Evolutionary conservation across 2,888 invertebrate species (phyloP), one percentile per base, ranked within the genome.

Genomic region (Melanotus villosus): DNA sequence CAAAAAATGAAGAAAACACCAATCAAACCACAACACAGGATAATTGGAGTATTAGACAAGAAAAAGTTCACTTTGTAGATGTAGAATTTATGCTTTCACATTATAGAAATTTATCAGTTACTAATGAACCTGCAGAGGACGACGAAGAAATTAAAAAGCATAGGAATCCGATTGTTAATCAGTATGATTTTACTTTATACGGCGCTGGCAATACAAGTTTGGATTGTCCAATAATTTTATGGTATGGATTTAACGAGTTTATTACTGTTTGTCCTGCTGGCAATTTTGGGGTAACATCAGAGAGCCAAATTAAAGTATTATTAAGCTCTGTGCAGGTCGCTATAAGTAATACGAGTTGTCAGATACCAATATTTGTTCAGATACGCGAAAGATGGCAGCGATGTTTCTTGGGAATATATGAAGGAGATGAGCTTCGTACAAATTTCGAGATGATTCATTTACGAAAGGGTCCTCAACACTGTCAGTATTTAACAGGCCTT

Each of bases 391-490:
- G 89, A 73, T 93, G 93, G 90, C 93, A 96, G 80, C 90, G 92
- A 59, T 91, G 91, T 79, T 96, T 91, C 82, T 83, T 92, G 57
- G 98, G 98, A 5, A 89, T 95, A 6, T 92, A 92, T 78, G 90
- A 95, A 80, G 91, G 91, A 18, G 90, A 90, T 77, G 92, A 93
- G 50, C 87, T 91, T 43, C 89, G 93, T 75, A 91, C 93, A n/a
- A 92, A 92, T 80, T 97, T 95, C 84, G 95, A 98, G 81, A 94
- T 96, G 87, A 92, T 96, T 54, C 94, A 97, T 82, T 86, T 98
- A 70, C 92, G 92, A 80, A 89, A 90, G 75, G 90, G 92, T 63
- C 95, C 96, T 0, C 87, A 90, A 19, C 92, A 95, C 77, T 96
- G 93, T 80, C 91, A 91, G 76, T 93, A 96, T 85, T 88, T 99